Base-by-base conservation (phyloP, 2,797 vertebrate genomes). In the Acanthurus leucopareius region DNA sequence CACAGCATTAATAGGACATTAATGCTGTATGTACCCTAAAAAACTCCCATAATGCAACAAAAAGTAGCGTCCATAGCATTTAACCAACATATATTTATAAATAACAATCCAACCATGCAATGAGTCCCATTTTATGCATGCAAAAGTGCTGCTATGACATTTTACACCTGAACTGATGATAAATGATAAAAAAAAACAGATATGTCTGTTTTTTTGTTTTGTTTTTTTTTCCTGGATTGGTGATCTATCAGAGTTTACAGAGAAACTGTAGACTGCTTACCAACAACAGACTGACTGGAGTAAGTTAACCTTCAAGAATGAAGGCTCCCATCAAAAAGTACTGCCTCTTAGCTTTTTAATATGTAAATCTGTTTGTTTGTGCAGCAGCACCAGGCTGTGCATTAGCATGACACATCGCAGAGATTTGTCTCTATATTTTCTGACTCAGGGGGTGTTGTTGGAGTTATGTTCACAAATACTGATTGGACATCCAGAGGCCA, bases 321-420 rank as follows among this genome's bases (percentile, higher is more conserved):
- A 17, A 5, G 17, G 58, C 10, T 63, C 14, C 44, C 10, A 73
- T 62, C 14, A 11, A 52, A 51, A 54, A 19, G 16, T 13, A 47
- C 20, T 16, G 48, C 48, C 54, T 73, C 8, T 32, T 6, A 25
- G 14, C 15, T 64, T 73, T 65, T 57, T 11, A 70, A 44, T 38
- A 67, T 51, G 16, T 20, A 66, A 63, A 82, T 69, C 35, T 51
- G 35, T 13, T 17, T 69, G 59, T 85, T 72, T 75, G 67, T 35
- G 9, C 38, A 73, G 44, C 42, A 74, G 47, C 42, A 25, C 13
- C 51, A 47, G 11, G 16, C 58, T 76, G 32, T 22, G 52, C 49
- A 68, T 77, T 49, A 72, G 22, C 65, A 22, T 22, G 64, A 86
- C 58, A 85, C 58, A 73, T 73, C 56, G 75, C 28, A 47, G 40